These are phyloP conservation scores for Heliconius melpomene DNA, from an alignment of 1,140 invertebrate species.

Conservation along the genomic window DNA sequence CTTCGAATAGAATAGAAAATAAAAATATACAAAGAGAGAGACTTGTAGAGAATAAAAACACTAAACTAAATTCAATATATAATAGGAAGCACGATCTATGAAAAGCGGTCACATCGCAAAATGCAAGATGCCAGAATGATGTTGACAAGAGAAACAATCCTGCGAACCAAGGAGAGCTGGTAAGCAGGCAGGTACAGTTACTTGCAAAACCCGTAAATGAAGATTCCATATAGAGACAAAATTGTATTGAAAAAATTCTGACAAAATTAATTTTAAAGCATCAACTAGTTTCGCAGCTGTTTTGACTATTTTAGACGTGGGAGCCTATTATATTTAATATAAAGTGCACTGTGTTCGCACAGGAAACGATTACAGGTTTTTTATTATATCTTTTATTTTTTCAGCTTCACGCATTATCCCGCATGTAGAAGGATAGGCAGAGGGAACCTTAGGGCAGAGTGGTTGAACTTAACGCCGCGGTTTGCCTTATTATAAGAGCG, in stretches of 20 bases:
- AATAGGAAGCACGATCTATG: not conserved
- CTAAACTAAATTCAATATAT: not conserved
- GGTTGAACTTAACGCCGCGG: no score
- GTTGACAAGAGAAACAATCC: conserved; percentile 27
- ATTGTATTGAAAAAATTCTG: conserved; percentile 6
- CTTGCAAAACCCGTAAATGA: conserved; percentile 28
- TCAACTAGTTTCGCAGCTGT: conserved; percentile 3
- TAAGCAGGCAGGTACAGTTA: conserved; percentile 22
- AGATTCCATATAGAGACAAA: conserved; percentile 17
- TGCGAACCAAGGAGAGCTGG: conserved; percentile 31
- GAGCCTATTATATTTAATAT: conserved; percentile 4
- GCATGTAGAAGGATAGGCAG: no score
- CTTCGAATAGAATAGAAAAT: not conserved
- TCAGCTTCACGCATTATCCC: no score
- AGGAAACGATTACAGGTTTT: not conserved
- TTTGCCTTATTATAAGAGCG: no score
- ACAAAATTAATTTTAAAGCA: not conserved
- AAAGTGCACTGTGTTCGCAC: not conserved
- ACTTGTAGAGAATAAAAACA: not conserved
- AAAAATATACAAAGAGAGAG: not conserved
- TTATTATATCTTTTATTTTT: not conserved
- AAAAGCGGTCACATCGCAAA: conserved; percentile 3
- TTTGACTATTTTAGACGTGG: not conserved
- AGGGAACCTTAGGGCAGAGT: no score
- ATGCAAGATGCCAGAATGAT: conserved; percentile 3